phyloP scores from a whole-genome alignment of 2,797 vertebrate species.

The Valencia hispanica region DNA sequence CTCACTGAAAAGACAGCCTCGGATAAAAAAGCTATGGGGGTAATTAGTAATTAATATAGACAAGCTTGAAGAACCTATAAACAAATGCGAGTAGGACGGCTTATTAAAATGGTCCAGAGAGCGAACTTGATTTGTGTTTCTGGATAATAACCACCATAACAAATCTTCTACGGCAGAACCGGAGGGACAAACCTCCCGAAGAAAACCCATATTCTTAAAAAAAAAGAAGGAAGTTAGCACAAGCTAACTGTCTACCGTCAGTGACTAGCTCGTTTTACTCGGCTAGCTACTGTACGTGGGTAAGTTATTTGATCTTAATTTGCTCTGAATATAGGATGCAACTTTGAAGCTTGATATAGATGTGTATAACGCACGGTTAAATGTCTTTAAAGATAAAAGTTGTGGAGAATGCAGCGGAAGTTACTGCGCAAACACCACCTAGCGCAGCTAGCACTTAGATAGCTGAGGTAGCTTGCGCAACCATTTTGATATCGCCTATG shows the following conservation, averaged over 20 bases:
- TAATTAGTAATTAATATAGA: background rate
- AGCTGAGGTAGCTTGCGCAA: slow-evolving; percentile 23
- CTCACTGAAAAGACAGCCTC: background rate
- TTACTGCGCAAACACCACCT: slow-evolving; percentile 17
- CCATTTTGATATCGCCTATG: slow-evolving; percentile 24
- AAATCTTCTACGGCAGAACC: slow-evolving; percentile 56
- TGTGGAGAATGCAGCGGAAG: background rate
- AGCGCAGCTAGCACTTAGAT: slow-evolving; percentile 27
- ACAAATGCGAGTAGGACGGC: background rate
- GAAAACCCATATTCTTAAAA: background rate
- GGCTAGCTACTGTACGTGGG: slow-evolving; percentile 56
- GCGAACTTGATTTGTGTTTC: slow-evolving; percentile 57
- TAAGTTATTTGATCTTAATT: slow-evolving; percentile 18
- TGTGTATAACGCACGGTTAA: background rate
- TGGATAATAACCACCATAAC: slow-evolving; percentile 64
- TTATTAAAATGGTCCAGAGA: slow-evolving; percentile 13
- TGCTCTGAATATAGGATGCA: background rate
- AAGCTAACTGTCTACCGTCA: slow-evolving; percentile 32
- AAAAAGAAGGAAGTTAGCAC: slow-evolving; percentile 36
- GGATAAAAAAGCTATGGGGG: background rate
- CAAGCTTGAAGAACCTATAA: background rate
- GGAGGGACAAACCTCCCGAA: slow-evolving; percentile 43
- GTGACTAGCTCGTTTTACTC: slow-evolving; percentile 51
- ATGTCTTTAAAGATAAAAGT: background rate
- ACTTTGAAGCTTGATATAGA: rapidly evolving